phyloP scores from a whole-genome alignment of 2,113 vertebrate genomes.

The Bambusicola thoracicus region DNA sequence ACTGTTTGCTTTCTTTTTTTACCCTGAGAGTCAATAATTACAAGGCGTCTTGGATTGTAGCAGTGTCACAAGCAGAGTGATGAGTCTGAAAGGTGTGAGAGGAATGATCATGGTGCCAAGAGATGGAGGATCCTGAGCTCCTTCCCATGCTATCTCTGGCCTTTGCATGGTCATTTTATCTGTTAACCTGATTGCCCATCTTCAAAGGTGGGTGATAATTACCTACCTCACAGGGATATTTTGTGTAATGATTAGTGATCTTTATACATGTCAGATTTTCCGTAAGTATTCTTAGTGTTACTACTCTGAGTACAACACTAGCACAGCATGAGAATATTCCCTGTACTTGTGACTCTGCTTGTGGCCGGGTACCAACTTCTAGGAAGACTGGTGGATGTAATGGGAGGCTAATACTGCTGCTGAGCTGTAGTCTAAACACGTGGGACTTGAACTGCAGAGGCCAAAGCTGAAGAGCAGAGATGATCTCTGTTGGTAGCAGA shows the following conservation, averaged over 20 bases:
- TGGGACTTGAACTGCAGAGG: not conserved
- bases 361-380: not conserved
- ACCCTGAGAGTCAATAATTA: not conserved
- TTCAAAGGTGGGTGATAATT: constrained; percentile 14
- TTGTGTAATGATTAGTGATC: constrained; percentile 4
- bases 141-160: not conserved
- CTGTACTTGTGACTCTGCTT: constrained; percentile 4
- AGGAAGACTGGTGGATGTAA: not conserved
- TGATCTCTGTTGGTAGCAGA: not conserved
- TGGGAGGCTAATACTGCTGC: not conserved
- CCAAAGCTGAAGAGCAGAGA: not conserved
- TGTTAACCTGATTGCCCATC: constrained; percentile 36
- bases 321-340: not conserved
- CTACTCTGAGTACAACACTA: not conserved
- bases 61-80: constrained; percentile 3
- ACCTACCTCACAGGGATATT: constrained; percentile 54
- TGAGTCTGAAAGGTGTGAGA: not conserved
- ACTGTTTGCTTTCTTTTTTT: not conserved
- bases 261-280: constrained; percentile 9
- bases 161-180: not conserved
- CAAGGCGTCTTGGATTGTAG: not conserved
- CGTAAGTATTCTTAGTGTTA: not conserved
- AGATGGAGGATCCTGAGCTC: not conserved
- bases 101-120: not conserved
- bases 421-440: not conserved